Base-by-base conservation (phyloP, 2,888 invertebrate genomes). In the Hecatera dysodea region DNA sequence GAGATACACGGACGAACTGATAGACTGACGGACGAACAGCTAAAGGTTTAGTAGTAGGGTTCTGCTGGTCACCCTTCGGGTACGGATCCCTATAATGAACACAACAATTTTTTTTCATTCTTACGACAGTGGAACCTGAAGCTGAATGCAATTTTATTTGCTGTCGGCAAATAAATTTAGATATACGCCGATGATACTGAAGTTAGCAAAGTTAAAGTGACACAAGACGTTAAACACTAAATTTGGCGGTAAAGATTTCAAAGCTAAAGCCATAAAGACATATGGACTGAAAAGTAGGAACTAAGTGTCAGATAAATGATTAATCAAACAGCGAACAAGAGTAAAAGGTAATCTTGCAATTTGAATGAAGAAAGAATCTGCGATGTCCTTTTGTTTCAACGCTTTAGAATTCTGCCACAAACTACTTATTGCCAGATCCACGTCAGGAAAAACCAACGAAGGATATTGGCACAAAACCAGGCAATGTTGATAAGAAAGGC, bases 401-500 rank as follows among this genome's bases (percentile, higher is more conserved):
- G 3, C 24, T 19, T 67, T 68, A 22, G 29, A n/a, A 46, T 12
- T 19, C 0, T 44, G 4, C 17, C 24, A 9, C 17, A 17, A n/a
- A 2, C 9, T 19, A n/a, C n/a, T n/a, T n/a, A 46, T 29, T 55
- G 36, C 67, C 62, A 63, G 29, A 50, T 56, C 7, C 33, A 2
- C 48, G 39, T 50, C n/a, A 64, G 69, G 75, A 52, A 68, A 78
- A 75, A 53, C 64, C 80, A 44, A 42, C 9, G 22, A 44, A 36
- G 24, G 22, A 15, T 60, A 42, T 75, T 69, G 80, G 69, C 80
- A 53, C 36, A n/a, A 17, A 52, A 80, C 68, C 68, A 75, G 61
- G 19, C 42, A 68, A 57, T 61, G 11, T 62, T 29, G 52, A 64
- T 52, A 19, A 33, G 24, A 55, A 33, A 50, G 60, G 29, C 53